Evolutionary conservation across 1,140 invertebrate species (phyloP).

Genomic region (Apolygus lucorum): DNA sequence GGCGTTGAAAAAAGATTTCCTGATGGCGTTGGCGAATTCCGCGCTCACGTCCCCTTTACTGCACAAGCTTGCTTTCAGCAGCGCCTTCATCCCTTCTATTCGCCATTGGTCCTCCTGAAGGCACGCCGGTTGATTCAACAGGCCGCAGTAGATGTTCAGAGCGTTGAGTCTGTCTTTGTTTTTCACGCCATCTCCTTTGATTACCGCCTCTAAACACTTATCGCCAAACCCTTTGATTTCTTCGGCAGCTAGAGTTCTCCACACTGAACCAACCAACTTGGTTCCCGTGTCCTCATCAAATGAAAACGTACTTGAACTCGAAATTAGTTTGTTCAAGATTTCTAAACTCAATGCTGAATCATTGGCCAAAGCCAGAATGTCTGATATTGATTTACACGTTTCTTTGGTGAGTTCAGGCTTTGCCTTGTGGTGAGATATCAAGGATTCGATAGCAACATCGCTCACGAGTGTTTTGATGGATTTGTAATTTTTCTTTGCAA

Average conservation of each 20-base stretch:
- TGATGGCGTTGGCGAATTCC: slow-evolving; percentile 9
- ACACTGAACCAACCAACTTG: background rate
- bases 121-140: background rate
- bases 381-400: background rate
- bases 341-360: background rate
- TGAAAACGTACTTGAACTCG: background rate
- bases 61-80: background rate
- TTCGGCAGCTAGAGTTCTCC: background rate
- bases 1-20: slow-evolving; percentile 8
- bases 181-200: background rate
- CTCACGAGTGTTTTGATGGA: background rate
- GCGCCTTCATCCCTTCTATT: background rate
- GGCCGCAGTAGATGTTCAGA: background rate
- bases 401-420: background rate
- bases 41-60: background rate
- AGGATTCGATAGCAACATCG: background rate
- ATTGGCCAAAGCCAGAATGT: background rate
- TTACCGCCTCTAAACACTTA: background rate
- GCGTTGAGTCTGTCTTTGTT: slow-evolving; percentile 1
- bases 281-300: background rate
- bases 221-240: slow-evolving; percentile 4
- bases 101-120: background rate
- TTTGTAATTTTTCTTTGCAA: background rate
- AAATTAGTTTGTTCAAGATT: background rate
- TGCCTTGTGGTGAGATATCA: background rate